Evolutionary conservation across 2,888 invertebrate species (phyloP).

Genomic region (Philaethria dido): DNA sequence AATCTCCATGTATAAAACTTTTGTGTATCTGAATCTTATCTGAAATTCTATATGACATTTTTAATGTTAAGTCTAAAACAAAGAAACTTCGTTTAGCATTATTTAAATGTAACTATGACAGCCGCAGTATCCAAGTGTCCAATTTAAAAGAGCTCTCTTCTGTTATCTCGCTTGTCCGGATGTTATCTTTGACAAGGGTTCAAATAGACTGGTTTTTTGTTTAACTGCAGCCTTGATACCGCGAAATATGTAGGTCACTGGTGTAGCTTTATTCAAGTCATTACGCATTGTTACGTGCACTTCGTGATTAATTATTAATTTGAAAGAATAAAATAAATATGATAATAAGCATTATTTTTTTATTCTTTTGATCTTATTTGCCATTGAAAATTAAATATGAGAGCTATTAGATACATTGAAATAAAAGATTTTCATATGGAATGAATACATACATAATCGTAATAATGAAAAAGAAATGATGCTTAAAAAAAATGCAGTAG

Average conservation of each 20-base stretch:
- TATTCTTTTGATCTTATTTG: no score
- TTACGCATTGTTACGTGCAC: conserved; percentile 18
- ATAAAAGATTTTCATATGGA: no score
- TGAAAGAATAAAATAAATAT: no score
- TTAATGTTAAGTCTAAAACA: not conserved
- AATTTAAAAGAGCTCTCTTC: conserved; percentile 26
- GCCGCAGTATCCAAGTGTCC: conserved; percentile 21
- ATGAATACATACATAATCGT: no score
- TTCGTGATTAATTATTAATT: conserved; percentile 17
- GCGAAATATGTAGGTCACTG: conserved; percentile 37
- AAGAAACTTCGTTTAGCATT: conserved; percentile 15
- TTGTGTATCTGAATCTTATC: no score
- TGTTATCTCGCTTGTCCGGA: conserved; percentile 21
- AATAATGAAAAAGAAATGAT: no score
- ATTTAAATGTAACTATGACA: conserved; percentile 16
- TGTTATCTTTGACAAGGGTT: conserved; percentile 37
- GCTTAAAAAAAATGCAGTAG: no score
- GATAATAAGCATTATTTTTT: no score
- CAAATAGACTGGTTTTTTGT: conserved; percentile 33
- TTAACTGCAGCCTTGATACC: conserved; percentile 33
- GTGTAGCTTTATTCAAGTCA: conserved; percentile 28
- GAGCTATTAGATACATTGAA: no score
- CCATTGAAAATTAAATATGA: no score
- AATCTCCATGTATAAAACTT: no score
- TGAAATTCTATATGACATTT: no score